phyloP scores from a whole-genome alignment of 2,888 invertebrate genomes.

The Amphimallon solstitiale region DNA sequence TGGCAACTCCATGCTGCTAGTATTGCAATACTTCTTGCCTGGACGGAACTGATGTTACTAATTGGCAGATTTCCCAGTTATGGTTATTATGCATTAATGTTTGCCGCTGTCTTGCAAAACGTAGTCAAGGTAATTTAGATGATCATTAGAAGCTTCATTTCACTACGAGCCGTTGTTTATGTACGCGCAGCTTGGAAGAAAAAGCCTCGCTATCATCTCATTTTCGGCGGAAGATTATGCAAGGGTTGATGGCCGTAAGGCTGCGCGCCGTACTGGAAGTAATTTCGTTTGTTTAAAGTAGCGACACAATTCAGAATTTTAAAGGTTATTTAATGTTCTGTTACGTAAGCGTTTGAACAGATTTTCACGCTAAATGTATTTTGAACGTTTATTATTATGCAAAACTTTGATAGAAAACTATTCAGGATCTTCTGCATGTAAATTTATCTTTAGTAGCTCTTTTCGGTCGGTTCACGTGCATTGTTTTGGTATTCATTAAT shows the following conservation, averaged over 20 bases:
- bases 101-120: conserved; percentile 67
- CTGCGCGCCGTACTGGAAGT: background rate
- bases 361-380: too few relatives aligned
- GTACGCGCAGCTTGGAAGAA: background rate
- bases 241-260: background rate
- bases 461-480: too few relatives aligned
- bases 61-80: conserved; percentile 67
- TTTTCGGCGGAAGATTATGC: background rate
- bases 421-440: too few relatives aligned
- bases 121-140: conserved; percentile 62
- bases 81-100: conserved; percentile 69
- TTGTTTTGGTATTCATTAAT: too few relatives aligned
- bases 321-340: background rate
- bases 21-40: conserved; percentile 64
- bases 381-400: too few relatives aligned
- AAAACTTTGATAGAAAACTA: too few relatives aligned
- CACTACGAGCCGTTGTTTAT: background rate
- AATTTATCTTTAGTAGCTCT: too few relatives aligned
- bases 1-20: conserved; percentile 63
- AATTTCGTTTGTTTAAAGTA: conserved; percentile 2
- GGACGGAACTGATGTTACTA: conserved; percentile 67
- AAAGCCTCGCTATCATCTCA: background rate
- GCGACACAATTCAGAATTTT: background rate
- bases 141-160: background rate
- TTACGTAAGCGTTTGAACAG: too few relatives aligned